phyloP scores from a whole-genome alignment of 2,797 vertebrate species.

The Sciurus carolinensis region DNA sequence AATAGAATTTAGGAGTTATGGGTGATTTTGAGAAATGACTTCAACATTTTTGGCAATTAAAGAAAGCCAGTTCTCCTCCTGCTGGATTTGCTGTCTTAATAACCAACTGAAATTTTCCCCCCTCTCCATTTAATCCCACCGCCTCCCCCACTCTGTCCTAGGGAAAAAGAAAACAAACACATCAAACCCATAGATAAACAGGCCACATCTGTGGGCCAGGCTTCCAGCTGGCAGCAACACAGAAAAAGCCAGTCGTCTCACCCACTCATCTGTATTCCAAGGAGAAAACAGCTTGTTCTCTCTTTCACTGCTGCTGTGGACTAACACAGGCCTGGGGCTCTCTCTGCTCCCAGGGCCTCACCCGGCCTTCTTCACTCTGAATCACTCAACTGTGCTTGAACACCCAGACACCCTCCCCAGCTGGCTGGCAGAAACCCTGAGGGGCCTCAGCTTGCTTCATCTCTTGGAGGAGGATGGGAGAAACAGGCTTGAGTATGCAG shows the following conservation, averaged over 20 bases:
- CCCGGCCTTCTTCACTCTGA: conserved; percentile 3
- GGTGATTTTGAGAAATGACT: conserved; percentile 21
- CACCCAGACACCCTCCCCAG: conserved; percentile 24
- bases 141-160: neutral
- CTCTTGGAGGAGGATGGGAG: neutral
- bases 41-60: conserved; percentile 12
- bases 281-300: neutral
- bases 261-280: neutral
- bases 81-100: conserved; percentile 32
- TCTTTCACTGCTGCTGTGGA: neutral
- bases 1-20: neutral
- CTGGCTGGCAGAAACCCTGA: conserved; percentile 58
- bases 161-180: conserved; percentile 68
- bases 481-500: conserved; percentile 47
- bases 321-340: neutral
- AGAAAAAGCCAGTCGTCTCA: conserved; percentile 1
- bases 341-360: neutral
- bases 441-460: conserved; percentile 4
- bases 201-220: conserved; percentile 23
- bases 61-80: conserved; percentile 42
- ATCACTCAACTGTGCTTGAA: conserved; percentile 58
- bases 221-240: conserved; percentile 18
- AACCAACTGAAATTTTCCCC: neutral
- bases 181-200: conserved; percentile 35
- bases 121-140: neutral